Evolutionary conservation across 2,888 invertebrate genomes (phyloP), one percentile per base, ranked within the genome.

Genomic region (Chouioia cunea): DNA sequence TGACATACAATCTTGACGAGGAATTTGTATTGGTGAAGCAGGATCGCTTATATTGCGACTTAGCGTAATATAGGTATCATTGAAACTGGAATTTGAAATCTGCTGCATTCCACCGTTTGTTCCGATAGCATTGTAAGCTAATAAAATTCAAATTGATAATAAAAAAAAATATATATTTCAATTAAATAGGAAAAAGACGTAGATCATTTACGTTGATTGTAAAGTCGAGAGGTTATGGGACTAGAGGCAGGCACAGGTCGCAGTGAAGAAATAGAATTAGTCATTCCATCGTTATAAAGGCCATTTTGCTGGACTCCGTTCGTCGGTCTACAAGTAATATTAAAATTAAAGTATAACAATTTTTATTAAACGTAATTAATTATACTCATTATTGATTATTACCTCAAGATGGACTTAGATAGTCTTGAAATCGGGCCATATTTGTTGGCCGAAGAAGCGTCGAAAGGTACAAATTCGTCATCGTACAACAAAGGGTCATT

Each of bases 401-500:
- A 83, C 84, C 83, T 80, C 27, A 84, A 78, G 67, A 85, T 76
- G 12, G 82, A 78, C 76, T 84, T 85, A 20, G 83, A 79, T 36
- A 85, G 59, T 75, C 83, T 80, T 1, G 91, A 91, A 76, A 92
- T 92, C 0, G 92, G 92, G 2, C 92, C 92, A 80, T 89, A 92
- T 83, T 91, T 91, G 75, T 90, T 91, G 18, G 90, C 89, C 23
- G 89, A 86, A 1, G 91, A 89, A 44, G 89, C 87, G 79, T 91
- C 91, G 81, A 91, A 91, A 8, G 91, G 91, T 65, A 91, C 90
- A 79, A 91, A 90, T 78, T 90, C 90, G 77, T 91, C 91, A 74
- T 91, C 90, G 47, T 89, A 88, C 58, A 89, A 79, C 74, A 89
- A 87, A 0, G 89, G 87, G 79, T 89, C 89, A 20, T 89, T 87